phyloP scores from a whole-genome alignment of 1,140 invertebrate species.

The Bombyx mandarina region DNA sequence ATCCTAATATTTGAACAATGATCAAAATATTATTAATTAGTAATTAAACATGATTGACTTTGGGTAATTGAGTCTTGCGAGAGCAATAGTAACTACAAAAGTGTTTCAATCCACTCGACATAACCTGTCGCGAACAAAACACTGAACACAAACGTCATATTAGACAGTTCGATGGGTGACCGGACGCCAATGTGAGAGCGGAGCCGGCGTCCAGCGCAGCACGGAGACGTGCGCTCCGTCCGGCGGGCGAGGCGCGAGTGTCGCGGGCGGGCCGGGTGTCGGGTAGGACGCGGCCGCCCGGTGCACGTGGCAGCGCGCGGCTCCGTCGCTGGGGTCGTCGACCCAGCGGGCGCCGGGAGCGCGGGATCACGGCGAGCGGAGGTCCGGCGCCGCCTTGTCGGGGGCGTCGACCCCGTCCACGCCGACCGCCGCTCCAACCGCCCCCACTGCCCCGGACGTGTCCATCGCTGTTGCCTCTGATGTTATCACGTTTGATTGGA shows the following conservation, averaged over 20 bases:
- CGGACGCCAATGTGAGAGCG: slow-evolving; percentile 57
- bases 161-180: slow-evolving; percentile 43
- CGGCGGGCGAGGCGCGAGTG: slow-evolving; percentile 10
- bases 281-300: too few relatives aligned
- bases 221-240: slow-evolving; percentile 24
- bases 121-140: slow-evolving; percentile 9
- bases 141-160: not conserved
- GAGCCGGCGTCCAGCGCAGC: slow-evolving; percentile 56
- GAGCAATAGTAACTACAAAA: too few relatives aligned
- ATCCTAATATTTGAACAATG: too few relatives aligned
- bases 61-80: too few relatives aligned
- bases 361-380: slow-evolving; percentile 62
- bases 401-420: slow-evolving; percentile 50
- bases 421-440: slow-evolving; percentile 26
- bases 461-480: slow-evolving; percentile 62
- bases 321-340: not conserved
- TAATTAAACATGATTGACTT: too few relatives aligned
- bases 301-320: slow-evolving; percentile 9
- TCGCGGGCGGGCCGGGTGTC: not conserved
- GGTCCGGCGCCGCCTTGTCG: slow-evolving; percentile 52
- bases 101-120: too few relatives aligned
- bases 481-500: slow-evolving; percentile 68
- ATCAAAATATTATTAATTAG: too few relatives aligned
- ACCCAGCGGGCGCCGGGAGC: slow-evolving; percentile 2
- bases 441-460: slow-evolving; percentile 38